Conservation (phyloP, 2,797 vertebrate genomes). For the Aselliscus stoliczkanus region DNA sequence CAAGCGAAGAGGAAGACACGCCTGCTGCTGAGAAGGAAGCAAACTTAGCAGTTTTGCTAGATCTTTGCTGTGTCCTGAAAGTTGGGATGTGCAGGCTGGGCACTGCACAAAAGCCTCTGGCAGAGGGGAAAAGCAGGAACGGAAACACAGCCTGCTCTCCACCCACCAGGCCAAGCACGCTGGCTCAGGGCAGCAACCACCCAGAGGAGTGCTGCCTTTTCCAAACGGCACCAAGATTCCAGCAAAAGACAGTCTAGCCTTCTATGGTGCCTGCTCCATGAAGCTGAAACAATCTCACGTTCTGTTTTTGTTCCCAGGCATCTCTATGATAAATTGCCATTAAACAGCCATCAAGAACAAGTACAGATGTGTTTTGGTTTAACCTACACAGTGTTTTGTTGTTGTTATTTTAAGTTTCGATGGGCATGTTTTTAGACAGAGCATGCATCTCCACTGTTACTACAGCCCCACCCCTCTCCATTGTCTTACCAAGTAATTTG, state of each 20-base stretch:
- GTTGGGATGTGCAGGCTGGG: neutral
- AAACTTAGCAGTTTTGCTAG: neutral
- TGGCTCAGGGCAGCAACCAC: neutral
- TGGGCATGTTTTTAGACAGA: neutral
- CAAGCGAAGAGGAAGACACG: neutral
- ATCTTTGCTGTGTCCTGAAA: neutral
- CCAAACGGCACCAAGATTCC: neutral
- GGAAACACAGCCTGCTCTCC: neutral
- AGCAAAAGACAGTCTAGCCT: neutral
- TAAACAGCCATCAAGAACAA: neutral
- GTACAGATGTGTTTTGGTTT: neutral
- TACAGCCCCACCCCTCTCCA: neutral
- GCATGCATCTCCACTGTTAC: rapidly evolving
- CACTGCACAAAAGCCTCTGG: neutral
- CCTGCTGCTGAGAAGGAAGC: neutral
- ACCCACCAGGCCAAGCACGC: neutral
- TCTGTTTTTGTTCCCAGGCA: neutral
- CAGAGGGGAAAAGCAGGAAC: neutral
- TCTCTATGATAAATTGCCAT: neutral
- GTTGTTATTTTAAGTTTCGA: neutral
- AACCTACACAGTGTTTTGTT: neutral
- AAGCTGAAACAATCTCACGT: neutral
- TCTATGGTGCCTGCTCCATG: neutral
- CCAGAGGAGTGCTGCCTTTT: neutral
- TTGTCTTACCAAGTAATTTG: neutral